phyloP scores from a whole-genome alignment of 2,113 vertebrate species.

The Hippolais icterina region DNA sequence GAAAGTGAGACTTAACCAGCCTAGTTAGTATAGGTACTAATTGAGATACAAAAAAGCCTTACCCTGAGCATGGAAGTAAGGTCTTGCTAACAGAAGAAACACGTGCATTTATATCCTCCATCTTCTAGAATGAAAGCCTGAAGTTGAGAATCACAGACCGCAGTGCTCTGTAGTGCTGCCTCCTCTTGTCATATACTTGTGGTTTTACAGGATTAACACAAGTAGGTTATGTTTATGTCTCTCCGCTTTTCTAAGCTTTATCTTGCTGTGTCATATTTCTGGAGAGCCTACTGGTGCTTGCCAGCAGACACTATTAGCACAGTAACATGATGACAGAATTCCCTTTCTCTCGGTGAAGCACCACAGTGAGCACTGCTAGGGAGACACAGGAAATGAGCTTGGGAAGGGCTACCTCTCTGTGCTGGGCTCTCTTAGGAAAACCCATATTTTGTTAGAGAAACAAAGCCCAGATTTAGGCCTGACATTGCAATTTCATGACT shows the following conservation, averaged over 20 bases:
- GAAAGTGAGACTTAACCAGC: conserved; percentile 34
- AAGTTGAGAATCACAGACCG: not conserved
- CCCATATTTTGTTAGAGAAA: not conserved
- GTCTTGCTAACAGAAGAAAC: not conserved
- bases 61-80: not conserved
- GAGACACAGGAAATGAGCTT: not conserved
- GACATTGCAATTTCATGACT: not conserved
- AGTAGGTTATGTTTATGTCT: conserved; percentile 1
- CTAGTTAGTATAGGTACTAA: conserved; percentile 45
- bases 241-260: conserved; percentile 26
- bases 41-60: conserved; percentile 1
- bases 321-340: not conserved
- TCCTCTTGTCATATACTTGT: not conserved
- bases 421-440: not conserved
- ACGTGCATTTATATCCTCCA: not conserved
- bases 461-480: not conserved
- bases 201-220: conserved; percentile 36
- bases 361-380: not conserved
- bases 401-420: not conserved
- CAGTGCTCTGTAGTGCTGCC: not conserved
- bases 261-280: not conserved
- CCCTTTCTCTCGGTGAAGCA: not conserved
- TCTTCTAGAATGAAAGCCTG: not conserved
- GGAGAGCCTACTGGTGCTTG: conserved; percentile 7
- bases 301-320: conserved; percentile 3